Conservation (phyloP, 2,888 invertebrate species). For the Agapostemon virescens region DNA sequence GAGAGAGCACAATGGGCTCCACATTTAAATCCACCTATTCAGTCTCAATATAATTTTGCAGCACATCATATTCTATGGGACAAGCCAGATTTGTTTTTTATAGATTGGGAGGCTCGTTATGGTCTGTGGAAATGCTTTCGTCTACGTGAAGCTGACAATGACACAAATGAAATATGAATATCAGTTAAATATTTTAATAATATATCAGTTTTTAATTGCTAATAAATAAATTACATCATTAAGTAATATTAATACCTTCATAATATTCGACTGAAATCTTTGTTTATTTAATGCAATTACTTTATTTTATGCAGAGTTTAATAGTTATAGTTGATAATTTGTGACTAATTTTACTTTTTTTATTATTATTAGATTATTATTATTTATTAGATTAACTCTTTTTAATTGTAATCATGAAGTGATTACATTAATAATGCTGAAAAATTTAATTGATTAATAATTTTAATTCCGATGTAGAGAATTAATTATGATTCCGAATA, state of each 20-base stretch:
- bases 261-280: not conserved
- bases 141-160: slow-evolving; percentile 29
- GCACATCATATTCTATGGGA: slow-evolving; percentile 83
- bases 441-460: not conserved
- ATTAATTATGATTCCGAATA: not conserved
- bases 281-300: not conserved
- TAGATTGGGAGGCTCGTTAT: slow-evolving; percentile 85
- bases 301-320: too few species aligned
- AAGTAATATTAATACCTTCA: slow-evolving; percentile 3
- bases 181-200: not conserved
- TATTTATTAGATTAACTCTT: not conserved
- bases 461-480: not conserved
- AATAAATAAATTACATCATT: not conserved
- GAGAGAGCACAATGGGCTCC: slow-evolving; percentile 84
- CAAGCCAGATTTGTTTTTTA: slow-evolving; percentile 84
- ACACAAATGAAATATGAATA: slow-evolving; percentile 5
- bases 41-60: slow-evolving; percentile 82
- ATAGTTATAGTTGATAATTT: not conserved
- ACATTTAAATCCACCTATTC: slow-evolving; percentile 84
- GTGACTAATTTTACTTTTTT: too few species aligned
- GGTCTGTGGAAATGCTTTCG: slow-evolving; percentile 85
- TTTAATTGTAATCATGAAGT: not conserved
- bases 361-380: too few species aligned
- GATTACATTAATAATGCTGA: not conserved
- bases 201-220: not conserved